Base-by-base conservation (phyloP, 2,113 vertebrate genomes). In the Lonchura striata region DNA sequence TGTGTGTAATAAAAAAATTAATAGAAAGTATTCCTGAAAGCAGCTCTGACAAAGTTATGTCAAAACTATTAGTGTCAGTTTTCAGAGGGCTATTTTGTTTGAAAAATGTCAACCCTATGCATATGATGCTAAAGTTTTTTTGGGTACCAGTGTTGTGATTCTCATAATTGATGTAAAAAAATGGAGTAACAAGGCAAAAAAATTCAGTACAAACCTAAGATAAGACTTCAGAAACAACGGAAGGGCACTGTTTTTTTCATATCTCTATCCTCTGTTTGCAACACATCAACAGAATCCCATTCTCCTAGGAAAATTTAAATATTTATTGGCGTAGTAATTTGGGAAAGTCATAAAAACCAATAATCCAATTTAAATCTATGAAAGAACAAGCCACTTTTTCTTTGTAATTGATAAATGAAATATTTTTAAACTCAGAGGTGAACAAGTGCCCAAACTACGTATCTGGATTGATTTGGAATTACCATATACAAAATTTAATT, bases 171-270 rank as follows among this genome's bases (percentile, higher is more conserved):
- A 50, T 37, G 9, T 28, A 35, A 53, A 63, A 35, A 39, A 52
- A 41, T 44, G 2, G 7, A 47, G 8, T 46, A 53, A 49, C 6
- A 53, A 49, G 13, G 16, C 6, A 92, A 81, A 65, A 91, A 77
- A 65, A 28, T 54, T 77, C 21, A 33, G 18, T 56, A 19, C 13
- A 81, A 83, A 42, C 12, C 2, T n/a, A 30, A 60, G 23, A 19
- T 13, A 9, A 64, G 9, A 56, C 5, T 35, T 35, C 23, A 68
- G 30, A 59, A 82, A 6, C 11, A 46, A 53, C 30, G 5, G 24
- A 87, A 54, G 3, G 1, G 3, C n/a, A 37, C 4, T 64, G 0
- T 10, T 17, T 37, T 33, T 33, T 20, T 46, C 2, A 20, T 41
- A 17, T 46, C 18, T n/a, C 5, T 42, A 41, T 41, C 41, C 41